Evolutionary conservation across 1,140 invertebrate species (phyloP), one percentile per base, ranked within the genome.

Genomic region (Tetramorium simillimum): DNA sequence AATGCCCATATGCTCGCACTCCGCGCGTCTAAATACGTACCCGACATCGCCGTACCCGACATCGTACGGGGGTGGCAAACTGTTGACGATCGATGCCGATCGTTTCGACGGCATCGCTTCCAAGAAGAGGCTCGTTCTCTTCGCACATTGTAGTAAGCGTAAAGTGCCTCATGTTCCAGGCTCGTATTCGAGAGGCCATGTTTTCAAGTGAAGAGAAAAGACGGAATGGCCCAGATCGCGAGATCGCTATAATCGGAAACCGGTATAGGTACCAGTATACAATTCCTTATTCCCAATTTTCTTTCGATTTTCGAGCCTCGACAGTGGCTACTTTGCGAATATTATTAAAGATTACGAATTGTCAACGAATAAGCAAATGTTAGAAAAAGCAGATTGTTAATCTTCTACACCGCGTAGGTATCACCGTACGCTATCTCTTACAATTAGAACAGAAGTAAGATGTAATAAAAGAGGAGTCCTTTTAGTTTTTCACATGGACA

Each of bases 181-280:
- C 62, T 33, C 40, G 28, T n/a, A 14, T 18, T 40, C 7, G 18
- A 37, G 7, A 63, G 51, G 70, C 21, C 21, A 76, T 14, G 10
- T 63, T 76, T 43, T 12, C 21, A 77, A 62, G 37, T 43, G 43
- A 4, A 33, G 33, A 77, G 60, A 73, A 37, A 69, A 60, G 58
- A 75, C 58, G 89, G 82, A 76, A 91, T 92, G 92, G 92, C 93
- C 92, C 92, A 93, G 92, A 94, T 93, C 88, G 90, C 84, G 89
- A 88, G 33, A 33, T 33, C 0, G 93, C 93, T 94, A 94, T 93
- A 93, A 94, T 92, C 89, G 88, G 89, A 33, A 33, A 93, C 46
- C 77, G 10, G 70, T 86, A 87, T 92, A 92, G 80, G 75, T 85
- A 90, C 85, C 9, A 53, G 49, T 6, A 6, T 53, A 92, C 86